A percentile compares a stretch with the other conserved stretches of the same genome.
These are phyloP conservation scores for Druceiella hillmani DNA, from an alignment of 2,888 invertebrate species.

Conservation along the genomic window DNA sequence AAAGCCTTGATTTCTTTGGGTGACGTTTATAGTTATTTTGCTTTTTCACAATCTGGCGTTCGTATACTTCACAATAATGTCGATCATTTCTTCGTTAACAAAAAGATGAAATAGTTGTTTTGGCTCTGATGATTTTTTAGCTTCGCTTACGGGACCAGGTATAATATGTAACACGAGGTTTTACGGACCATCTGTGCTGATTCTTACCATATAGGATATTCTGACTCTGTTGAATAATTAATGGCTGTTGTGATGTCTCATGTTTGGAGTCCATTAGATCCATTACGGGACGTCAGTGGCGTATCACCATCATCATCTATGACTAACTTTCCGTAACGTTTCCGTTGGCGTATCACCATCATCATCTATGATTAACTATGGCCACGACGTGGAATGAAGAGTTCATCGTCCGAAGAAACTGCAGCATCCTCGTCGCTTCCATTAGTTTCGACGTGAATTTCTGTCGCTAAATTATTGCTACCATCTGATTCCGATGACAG, in stretches of 20 bases:
- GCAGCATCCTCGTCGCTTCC: constrained; percentile 7
- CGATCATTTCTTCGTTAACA: constrained; percentile 9
- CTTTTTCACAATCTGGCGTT: constrained; percentile 7
- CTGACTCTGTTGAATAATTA: no score
- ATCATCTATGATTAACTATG: constrained; percentile 9
- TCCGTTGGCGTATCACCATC: constrained; percentile 9
- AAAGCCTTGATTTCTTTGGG: no score
- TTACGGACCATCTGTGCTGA: constrained; percentile 14
- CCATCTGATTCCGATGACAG: constrained; percentile 9
- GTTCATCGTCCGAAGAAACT: constrained; percentile 7
- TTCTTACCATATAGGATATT: constrained; percentile 1
- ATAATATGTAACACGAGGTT: constrained; percentile 9
- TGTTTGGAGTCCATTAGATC: constrained; percentile 7
- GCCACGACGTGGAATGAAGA: constrained; percentile 4
- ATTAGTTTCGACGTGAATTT: constrained; percentile 4
- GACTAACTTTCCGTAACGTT: constrained; percentile 10
- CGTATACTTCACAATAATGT: constrained; percentile 8
- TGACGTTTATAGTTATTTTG: constrained; percentile 5
- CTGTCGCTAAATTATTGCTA: constrained; percentile 7
- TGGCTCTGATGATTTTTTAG: no score
- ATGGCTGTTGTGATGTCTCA: constrained; percentile 8
- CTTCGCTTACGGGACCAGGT: constrained; percentile 8
- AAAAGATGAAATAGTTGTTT: constrained; percentile 12
- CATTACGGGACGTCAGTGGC: constrained; percentile 3
- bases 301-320: constrained; percentile 11